Percentiles rank a stretch among this genome's conserved stretches.
phyloP scores from a whole-genome alignment of 2,797 vertebrate species.

The Pseudochirops corinnae region DNA sequence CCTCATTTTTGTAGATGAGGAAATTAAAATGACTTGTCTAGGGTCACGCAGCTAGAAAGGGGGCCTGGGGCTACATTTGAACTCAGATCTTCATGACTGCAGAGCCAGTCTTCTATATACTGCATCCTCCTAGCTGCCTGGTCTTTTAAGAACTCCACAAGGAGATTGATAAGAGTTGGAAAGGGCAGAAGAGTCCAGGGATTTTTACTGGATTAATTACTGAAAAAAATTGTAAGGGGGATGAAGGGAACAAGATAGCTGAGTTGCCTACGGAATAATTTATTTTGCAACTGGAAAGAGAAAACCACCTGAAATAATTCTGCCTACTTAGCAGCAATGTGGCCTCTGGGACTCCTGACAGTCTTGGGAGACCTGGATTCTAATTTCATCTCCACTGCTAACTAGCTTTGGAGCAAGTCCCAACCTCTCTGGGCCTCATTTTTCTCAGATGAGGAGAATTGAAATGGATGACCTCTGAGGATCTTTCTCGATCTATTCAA shows the following conservation, averaged over 20 bases:
- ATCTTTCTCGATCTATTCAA: no score
- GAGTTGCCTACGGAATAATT: neutral
- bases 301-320: no score
- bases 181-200: neutral
- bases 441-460: no score
- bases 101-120: neutral
- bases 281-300: no score
- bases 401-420: no score
- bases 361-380: no score
- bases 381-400: no score
- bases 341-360: no score
- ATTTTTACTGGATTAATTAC: neutral
- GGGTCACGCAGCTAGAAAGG: neutral
- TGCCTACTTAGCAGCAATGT: no score
- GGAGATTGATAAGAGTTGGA: neutral
- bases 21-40: neutral
- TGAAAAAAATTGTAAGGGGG: neutral
- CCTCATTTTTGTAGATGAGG: neutral
- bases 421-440: no score
- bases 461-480: no score
- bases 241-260: neutral
- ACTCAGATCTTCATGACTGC: neutral
- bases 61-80: neutral
- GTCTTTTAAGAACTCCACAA: neutral
- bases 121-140: neutral